Base-by-base conservation (phyloP, 2,888 invertebrate species). In the Molorchus minor region DNA sequence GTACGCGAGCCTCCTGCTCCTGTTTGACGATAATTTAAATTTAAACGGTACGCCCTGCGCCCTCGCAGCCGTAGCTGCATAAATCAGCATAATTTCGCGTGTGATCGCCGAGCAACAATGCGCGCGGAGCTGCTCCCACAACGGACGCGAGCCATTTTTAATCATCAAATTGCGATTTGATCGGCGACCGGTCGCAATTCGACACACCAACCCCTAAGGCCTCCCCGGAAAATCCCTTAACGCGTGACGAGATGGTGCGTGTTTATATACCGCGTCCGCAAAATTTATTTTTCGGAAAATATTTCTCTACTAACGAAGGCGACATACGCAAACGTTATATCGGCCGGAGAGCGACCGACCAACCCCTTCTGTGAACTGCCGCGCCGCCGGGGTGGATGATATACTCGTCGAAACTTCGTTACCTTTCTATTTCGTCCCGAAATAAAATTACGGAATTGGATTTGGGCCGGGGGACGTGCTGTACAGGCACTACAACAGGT, bases 381-480 rank as follows among this genome's bases (percentile, higher is more conserved):
- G 56, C 49, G 46, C 52, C 60, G 59, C 38, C 60, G 43, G 58
- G 62, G 56, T 64, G 70, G 69, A 71, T 71, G 70, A 71, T 70
- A 64, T 69, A 68, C 70, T 72, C 73, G 69, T 71, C 71, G 65
- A 74, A 75, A 75, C 74, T 74, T 75, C 75, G 67, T 75, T 75
- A 75, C 74, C 69, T 74, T 73, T 71, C 72, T 69, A 74, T 75
- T 75, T 71, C 75, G 57, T 58, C 66, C n/a, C n/a, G 61, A 71
- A 75, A 74, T 73, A 71, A 74, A 75, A 74, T 75, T 72, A 74
- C 69, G 68, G 69, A 75, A 75, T 75, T 75, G 66, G 75, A 74
- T 75, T 73, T 69, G 40, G 49, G 47, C 17, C 44, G 43, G 54
- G 51, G 29, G n/a, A n/a, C n/a, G n/a, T n/a, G n/a, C n/a, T n/a